Conservation (phyloP, 2,113 vertebrate species). For the Forbesichthys agassizii region DNA sequence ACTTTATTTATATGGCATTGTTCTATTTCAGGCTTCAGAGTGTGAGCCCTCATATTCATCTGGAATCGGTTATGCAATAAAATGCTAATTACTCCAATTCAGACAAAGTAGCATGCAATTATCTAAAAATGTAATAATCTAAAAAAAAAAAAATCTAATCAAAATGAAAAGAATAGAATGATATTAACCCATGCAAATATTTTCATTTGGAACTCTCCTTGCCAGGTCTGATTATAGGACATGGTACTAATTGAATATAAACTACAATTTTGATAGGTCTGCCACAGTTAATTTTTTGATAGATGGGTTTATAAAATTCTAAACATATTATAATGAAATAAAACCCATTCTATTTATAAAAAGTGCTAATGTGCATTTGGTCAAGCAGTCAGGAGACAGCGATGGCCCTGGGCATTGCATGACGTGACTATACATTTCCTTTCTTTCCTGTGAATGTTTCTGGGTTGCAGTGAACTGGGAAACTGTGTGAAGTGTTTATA, state of each 20-base stretch:
- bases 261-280: background rate
- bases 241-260: background rate
- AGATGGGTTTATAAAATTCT: background rate
- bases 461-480: conserved; percentile 41
- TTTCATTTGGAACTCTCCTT: too few relatives aligned
- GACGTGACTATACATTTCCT: background rate
- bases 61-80: too few relatives aligned
- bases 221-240: too few relatives aligned
- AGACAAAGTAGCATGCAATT: too few relatives aligned
- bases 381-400: background rate
- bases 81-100: too few relatives aligned
- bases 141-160: too few relatives aligned
- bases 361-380: background rate
- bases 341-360: background rate
- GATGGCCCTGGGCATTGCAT: background rate
- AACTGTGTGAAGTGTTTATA: conserved; percentile 58
- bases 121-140: too few relatives aligned
- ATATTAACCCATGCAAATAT: too few relatives aligned
- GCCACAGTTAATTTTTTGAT: background rate
- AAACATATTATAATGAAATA: background rate
- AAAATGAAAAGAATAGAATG: too few relatives aligned
- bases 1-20: too few relatives aligned
- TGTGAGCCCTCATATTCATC: too few relatives aligned
- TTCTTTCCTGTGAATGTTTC: conserved; percentile 15
- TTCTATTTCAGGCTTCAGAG: too few relatives aligned